These are phyloP conservation scores for Aythya fuligula DNA, from an alignment of 2,797 vertebrate genomes.

Conservation along the genomic window DNA sequence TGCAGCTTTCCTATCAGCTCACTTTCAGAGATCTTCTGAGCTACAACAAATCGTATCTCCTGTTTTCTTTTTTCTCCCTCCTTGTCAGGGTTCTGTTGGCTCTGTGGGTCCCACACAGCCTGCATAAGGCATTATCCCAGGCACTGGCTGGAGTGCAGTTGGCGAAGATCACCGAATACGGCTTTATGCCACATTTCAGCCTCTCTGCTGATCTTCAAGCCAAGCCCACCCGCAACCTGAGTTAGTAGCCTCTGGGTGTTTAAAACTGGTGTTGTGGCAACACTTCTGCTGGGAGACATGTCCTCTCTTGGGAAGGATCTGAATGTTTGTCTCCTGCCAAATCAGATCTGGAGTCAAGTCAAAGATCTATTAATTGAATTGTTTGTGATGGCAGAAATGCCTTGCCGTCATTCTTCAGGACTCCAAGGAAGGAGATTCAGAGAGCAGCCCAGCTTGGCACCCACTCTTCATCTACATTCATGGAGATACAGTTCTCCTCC, in stretches of 20 bases:
- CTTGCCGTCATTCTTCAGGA: background rate
- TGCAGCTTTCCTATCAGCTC: background rate
- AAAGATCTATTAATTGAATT: background rate
- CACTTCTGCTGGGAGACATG: background rate
- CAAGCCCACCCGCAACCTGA: background rate
- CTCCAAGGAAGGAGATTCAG: background rate
- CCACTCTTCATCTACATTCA: background rate
- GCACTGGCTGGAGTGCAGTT: background rate
- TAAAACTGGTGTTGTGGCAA: background rate
- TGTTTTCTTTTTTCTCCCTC: background rate
- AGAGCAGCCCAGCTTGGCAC: background rate
- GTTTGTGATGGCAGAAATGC: background rate
- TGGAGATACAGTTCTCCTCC: background rate
- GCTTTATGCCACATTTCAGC: background rate
- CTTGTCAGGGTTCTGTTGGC: background rate
- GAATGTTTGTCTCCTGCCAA: background rate
- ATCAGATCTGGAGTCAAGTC: background rate
- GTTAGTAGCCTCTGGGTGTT: background rate
- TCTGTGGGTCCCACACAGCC: background rate
- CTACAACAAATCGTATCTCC: background rate
- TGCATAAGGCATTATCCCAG: background rate
- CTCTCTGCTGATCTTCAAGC: background rate
- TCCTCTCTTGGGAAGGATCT: background rate
- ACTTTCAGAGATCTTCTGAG: background rate
- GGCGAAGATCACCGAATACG: background rate